Base-by-base conservation (phyloP, 2,797 vertebrate genomes). In the Muraenolepis orangiensis region DNA sequence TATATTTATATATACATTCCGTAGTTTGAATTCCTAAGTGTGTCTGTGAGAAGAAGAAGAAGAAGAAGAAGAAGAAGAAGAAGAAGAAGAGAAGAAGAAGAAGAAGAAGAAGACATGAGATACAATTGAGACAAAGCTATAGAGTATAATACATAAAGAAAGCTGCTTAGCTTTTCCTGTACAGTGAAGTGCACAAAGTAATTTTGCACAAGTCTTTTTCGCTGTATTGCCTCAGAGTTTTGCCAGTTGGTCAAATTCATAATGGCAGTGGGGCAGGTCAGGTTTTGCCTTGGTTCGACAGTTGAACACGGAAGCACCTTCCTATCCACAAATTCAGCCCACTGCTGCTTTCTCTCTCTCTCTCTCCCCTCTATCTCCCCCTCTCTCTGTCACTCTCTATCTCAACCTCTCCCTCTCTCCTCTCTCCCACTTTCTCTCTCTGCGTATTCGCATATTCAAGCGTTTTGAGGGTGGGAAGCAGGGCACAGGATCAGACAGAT, bases 161-260 rank as follows among this genome's bases (percentile, higher is more conserved):
- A 88, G 90, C 88, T 87, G 86, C 87, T 91, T 90, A 72, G 89
- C 79, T 92, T 93, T 90, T 90, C 81, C 77, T 16, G 80, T 82
- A 68, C 79, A 74, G 78, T 81, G 81, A 79, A 78, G 86, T 74
- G 86, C 78, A 84, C 80, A 80, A 81, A 72, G 88, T 89, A 83
- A 89, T 92, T 92, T 91, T 74, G 89, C 88, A 90, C 90, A 87
- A 90, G 89, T 79, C 82, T 92, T 79, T 81, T 92, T 91, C 90
- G 85, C 89, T 92, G 87, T 77, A 81, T 86, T 90, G 86, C 82
- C 79, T 12, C 28, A 82, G 57, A 73, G 72, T 76, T 57, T 86
- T 78, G 83, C 88, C 88, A 86, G 87, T 86, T 81, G 76, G 77
- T 67, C 84, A 82, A 78, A 79, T 89, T 89, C 89, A 79, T 90